These are phyloP conservation scores for Apodemia mormo DNA, from an alignment of 2,888 invertebrate genomes.

Conservation along the genomic window DNA sequence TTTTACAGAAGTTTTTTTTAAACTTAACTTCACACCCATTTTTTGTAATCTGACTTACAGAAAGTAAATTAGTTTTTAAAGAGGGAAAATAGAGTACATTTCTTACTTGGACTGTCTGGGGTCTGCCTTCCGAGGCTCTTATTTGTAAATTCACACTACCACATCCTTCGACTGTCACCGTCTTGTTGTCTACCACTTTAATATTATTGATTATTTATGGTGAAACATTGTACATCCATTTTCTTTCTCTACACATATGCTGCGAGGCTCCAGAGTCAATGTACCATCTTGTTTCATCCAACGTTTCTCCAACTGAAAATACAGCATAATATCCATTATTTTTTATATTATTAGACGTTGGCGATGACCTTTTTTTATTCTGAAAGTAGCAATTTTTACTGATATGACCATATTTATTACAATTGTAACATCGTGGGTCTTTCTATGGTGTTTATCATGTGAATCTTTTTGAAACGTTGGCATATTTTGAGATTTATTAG, in stretches of 20 bases:
- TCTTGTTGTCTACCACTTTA: constrained; percentile 19
- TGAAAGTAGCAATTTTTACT: constrained; percentile 23
- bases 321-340: constrained; percentile 20
- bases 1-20: constrained; percentile 16
- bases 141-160: constrained; percentile 18
- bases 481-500: too few relatives aligned
- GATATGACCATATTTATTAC: constrained; percentile 26
- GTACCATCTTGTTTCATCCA: constrained; percentile 25
- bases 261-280: constrained; percentile 19
- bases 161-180: constrained; percentile 11
- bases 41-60: constrained; percentile 21
- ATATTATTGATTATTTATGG: constrained; percentile 3
- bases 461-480: constrained; percentile 1
- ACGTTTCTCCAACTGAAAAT: constrained; percentile 19
- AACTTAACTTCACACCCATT: constrained; percentile 20
- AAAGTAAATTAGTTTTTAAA: constrained; percentile 16
- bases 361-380: constrained; percentile 8
- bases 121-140: constrained; percentile 20
- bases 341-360: too few relatives aligned
- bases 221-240: constrained; percentile 20
- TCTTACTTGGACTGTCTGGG: constrained; percentile 10
- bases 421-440: constrained; percentile 22
- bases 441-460: constrained; percentile 16
- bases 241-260: constrained; percentile 16
- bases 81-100: constrained; percentile 17